Evolutionary conservation across 2,888 invertebrate genomes (phyloP), one percentile per base, ranked within the genome.

Genomic region (Polylopha cassiicola): DNA sequence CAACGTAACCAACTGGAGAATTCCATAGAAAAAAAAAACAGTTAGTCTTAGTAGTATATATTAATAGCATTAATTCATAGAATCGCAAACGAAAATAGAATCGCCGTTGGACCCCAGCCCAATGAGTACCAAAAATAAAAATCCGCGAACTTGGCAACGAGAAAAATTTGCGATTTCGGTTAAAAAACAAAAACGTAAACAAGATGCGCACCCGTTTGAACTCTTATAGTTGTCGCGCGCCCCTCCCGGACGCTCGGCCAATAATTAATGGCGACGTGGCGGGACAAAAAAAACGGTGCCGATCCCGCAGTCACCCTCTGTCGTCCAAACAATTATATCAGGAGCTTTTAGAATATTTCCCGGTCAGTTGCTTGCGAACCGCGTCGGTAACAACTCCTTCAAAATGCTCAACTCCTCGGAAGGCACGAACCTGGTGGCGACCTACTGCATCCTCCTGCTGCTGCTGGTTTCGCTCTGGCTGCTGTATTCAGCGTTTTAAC

Each of bases 381-480:
- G 69, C 53, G 62, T 55, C 37, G 48, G 61, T 51, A 67, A 49
- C 46, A 58, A 53, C 23, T 41, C 43, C 61, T 61, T 45, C 57
- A 68, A 55, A 51, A 76, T 69, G 62, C 65, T 79, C 62, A 63
- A 58, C 44, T 69, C 78, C 44, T 58, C 66, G 5, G 91, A 91
- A 69, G 88, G 90, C 41, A 81, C 82, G 33, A 91, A 88, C 61
- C 79, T 92, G 50, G 80, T 90, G 47, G 89, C 89, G 34, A 92
- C 92, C 31, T 92, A 91, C 65, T 74, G 87, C 61, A 91, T 91
- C 55, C 76, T 92, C 46, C 81, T 91, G 37, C 64, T 89, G 23
- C 74, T 92, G 18, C 74, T 92, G 27, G 73, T 90, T 24, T 84
- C 89, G 3, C 72, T 92, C 30, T 92, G 91, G 89, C 67, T 90